These are phyloP conservation scores for Aplysina aerophoba DNA, from an alignment of 37 sponge, comb jelly and placozoan species.

Conservation along the genomic window DNA sequence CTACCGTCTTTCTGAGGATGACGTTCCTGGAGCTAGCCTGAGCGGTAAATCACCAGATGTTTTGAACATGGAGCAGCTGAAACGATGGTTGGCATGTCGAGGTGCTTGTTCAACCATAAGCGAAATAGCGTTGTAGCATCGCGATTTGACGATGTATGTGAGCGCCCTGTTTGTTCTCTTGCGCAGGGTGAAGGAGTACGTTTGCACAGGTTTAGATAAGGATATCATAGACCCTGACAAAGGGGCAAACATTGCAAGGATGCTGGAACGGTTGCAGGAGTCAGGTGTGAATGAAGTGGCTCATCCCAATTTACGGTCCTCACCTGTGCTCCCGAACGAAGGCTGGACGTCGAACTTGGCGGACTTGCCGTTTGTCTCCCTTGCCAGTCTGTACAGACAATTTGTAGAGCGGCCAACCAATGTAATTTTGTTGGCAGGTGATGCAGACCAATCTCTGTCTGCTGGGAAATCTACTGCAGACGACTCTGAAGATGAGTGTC, in stretches of 20 bases:
- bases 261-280: conserved; percentile 18
- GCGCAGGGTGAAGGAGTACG: conserved; percentile 22
- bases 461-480: conserved; percentile 8
- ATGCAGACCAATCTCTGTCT: conserved; percentile 14
- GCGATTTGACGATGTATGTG: neutral
- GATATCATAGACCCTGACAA: conserved; percentile 28
- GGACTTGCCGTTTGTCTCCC: conserved; percentile 23
- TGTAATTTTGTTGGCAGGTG: conserved; percentile 21
- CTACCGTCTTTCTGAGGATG: conserved; percentile 23
- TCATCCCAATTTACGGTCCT: conserved; percentile 3
- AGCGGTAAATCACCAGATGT: conserved; percentile 1
- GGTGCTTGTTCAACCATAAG: conserved; percentile 37
- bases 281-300: conserved; percentile 14
- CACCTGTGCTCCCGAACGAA: conserved; percentile 13
- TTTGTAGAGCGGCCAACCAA: conserved; percentile 35
- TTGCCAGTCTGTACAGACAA: conserved; percentile 36
- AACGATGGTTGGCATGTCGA: conserved; percentile 24
- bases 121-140: neutral
- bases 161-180: neutral
- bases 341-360: conserved; percentile 41
- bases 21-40: conserved; percentile 28
- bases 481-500: neutral
- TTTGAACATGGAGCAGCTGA: conserved; percentile 5
- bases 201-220: conserved; percentile 17
- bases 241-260: conserved; percentile 27